Percentiles rank a stretch among this genome's conserved stretches.
These are phyloP conservation scores for Pantherophis vulpinus DNA, from an alignment of 2,797 vertebrate species.

Conservation along the genomic window DNA sequence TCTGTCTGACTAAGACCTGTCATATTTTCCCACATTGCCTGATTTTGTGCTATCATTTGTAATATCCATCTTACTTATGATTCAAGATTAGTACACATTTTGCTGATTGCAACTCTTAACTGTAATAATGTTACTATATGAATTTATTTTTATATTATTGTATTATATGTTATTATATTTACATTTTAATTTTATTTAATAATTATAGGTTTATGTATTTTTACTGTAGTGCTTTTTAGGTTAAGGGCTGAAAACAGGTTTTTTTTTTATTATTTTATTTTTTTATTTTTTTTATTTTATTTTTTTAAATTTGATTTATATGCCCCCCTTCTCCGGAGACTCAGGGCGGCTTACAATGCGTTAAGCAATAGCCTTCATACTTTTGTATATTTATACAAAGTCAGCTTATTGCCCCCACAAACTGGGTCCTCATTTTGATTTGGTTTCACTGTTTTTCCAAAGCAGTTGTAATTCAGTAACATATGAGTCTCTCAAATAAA, in stretches of 20 bases:
- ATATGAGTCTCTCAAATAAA: neutral
- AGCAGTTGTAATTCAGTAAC: neutral
- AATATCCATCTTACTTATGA: neutral
- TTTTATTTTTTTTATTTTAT: no score
- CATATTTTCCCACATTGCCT: neutral
- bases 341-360: no score
- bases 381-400: no score
- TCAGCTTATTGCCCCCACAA: no score
- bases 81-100: neutral
- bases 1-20: neutral
- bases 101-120: neutral
- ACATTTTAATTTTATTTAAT: neutral
- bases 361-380: no score
- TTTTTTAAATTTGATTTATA: no score
- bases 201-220: neutral
- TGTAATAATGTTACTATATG: neutral
- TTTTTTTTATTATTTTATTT: no score
- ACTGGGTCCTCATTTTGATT: no score
- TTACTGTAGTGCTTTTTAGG: neutral
- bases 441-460: neutral
- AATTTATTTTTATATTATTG: neutral
- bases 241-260: neutral
- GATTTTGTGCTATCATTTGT: neutral
- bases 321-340: no score
- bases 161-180: neutral